Evolutionary conservation across 2,113 vertebrate species (phyloP), one percentile per base, ranked within the genome.

Genomic region (Percina caprodes): DNA sequence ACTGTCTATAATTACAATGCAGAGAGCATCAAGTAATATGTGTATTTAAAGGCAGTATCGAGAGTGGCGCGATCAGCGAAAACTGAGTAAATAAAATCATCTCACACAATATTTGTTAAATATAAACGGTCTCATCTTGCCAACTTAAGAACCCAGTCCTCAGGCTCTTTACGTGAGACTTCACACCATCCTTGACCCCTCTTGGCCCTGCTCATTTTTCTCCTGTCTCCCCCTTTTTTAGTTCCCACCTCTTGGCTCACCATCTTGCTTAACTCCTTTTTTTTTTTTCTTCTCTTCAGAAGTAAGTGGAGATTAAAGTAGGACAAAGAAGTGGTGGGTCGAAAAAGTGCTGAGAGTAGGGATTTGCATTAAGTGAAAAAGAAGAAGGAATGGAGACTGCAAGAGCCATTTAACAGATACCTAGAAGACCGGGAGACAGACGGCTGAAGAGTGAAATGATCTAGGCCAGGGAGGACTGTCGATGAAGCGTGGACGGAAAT

Each of bases 21-120:
- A 45, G 21, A 3, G 24, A 62, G 80, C 24, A 66, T 65, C 3
- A 26, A 7, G 39, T 52, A 1, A 30, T 72, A 82, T 26, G 59
- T 76, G 72, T 88, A 86, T 93, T 89, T 86, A 83, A 78, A 86
- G 78, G 60, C 18, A 26, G 78, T 16, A 54, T 54, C 62, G 52
- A 30, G 54, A 61, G 49, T 11, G 59, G 56, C 48, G 9, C 15
- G 66, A 82, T 80, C 82, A 84, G 72, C 56, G 56, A 79, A 79
- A 86, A 76, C 15, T 1, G 55, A 90, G 84, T 63, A 55, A 76
- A 79, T 59, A 74, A 51, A 85, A 58, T 30, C 69, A 24, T 67
- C 89, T 91, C 86, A 81, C 74, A 72, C 76, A 67, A 78, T 90
- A 79, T 90, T 85, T 74, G 82, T 86, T 91, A 88, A 85, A 86